Evolutionary conservation across 1,140 invertebrate species (phyloP).

Genomic region (Saccostrea glomerata): DNA sequence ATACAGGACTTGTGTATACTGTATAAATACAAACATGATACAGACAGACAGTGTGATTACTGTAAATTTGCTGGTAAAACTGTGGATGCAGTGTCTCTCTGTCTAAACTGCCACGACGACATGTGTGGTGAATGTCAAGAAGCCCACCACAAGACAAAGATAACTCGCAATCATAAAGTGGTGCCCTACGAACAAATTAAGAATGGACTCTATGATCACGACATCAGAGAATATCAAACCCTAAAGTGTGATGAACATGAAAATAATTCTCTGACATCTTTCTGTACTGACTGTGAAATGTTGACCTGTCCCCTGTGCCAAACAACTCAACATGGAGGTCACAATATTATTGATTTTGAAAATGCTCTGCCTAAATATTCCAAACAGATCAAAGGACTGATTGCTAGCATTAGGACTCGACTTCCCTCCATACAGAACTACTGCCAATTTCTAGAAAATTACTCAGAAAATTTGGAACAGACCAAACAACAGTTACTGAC

Average conservation of each 20-base stretch:
- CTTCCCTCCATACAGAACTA: constrained; percentile 66
- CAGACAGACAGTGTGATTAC: constrained; percentile 70
- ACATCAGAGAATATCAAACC: constrained; percentile 68
- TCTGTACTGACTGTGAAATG: constrained; percentile 69
- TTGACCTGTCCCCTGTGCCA: constrained; percentile 70
- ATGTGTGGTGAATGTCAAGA: constrained; percentile 70
- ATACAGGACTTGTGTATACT: constrained; percentile 65
- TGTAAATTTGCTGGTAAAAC: constrained; percentile 68
- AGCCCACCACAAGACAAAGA: constrained; percentile 72
- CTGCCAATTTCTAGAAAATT: constrained; percentile 63
- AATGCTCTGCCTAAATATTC: constrained; percentile 60
- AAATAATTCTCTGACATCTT: constrained; percentile 54
- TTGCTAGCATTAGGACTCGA: constrained; percentile 61
- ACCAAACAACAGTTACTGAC: constrained; percentile 51
- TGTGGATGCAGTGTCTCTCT: constrained; percentile 60
- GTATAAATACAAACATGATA: constrained; percentile 62
- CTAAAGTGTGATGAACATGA: constrained; percentile 62
- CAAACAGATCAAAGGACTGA: constrained; percentile 62
- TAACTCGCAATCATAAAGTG: constrained; percentile 72
- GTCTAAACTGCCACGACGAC: constrained; percentile 73
- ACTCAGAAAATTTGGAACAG: constrained; percentile 60
- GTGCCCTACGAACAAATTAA: constrained; percentile 69
- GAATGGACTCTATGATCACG: constrained; percentile 72
- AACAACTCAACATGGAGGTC: constrained; percentile 63
- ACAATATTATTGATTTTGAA: constrained; percentile 61